Conservation (phyloP, 2,888 invertebrate genomes). For the Tipula vernalis region DNA sequence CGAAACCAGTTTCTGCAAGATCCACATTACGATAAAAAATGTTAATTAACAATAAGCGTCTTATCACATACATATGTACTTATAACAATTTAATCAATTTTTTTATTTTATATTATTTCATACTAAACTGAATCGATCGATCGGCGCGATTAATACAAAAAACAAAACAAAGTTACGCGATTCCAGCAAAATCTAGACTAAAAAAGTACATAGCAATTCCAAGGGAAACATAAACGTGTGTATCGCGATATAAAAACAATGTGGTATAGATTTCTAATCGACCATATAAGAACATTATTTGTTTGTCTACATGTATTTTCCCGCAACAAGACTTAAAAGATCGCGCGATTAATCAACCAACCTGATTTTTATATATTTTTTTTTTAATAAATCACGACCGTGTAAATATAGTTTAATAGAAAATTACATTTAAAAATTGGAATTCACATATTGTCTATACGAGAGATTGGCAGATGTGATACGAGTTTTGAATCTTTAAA, state of each 20-base stretch:
- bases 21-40: neutral
- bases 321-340: neutral
- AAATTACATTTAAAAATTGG: neutral
- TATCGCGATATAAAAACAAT: neutral
- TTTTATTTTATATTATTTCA: too few relatives aligned
- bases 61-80: neutral
- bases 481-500: too few relatives aligned
- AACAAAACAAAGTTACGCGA: neutral
- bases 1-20: neutral
- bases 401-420: neutral
- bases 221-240: neutral
- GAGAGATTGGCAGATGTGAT: too few relatives aligned
- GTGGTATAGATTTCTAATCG: neutral
- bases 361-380: neutral
- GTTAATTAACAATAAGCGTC: neutral
- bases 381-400: neutral
- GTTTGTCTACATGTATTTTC: neutral
- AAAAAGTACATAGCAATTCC: neutral
- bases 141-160: too few relatives aligned
- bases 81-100: too few relatives aligned
- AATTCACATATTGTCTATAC: too few relatives aligned
- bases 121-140: too few relatives aligned
- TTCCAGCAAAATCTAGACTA: neutral
- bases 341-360: neutral
- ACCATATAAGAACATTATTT: neutral